Percentiles rank a stretch among this genome's conserved stretches.
Evolutionary conservation across 2,113 vertebrate species (phyloP).

Genomic region (human (Homo sapiens)): DNA sequence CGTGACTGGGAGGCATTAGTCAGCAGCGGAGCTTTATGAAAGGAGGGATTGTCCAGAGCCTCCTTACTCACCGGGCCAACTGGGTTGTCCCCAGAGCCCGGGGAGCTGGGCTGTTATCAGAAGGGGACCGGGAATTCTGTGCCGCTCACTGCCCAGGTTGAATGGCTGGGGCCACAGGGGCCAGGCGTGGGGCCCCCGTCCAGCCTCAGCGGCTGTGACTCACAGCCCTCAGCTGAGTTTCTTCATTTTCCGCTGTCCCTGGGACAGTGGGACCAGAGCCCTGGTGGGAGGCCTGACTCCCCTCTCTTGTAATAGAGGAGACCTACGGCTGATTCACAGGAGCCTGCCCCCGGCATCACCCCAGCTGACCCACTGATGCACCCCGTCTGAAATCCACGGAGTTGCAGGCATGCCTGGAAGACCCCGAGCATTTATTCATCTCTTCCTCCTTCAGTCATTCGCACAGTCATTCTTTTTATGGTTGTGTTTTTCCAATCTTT

Average conservation of each 20-base stretch:
- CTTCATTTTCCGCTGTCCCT: slow-evolving; percentile 54
- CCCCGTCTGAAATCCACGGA: not conserved
- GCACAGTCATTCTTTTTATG: not conserved
- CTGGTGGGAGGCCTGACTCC: not conserved
- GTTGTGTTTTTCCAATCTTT: not conserved
- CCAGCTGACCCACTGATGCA: not conserved
- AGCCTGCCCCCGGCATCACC: not conserved
- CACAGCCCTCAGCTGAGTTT: slow-evolving; percentile 53
- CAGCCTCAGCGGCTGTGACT: slow-evolving; percentile 55
- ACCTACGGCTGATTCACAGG: slow-evolving; percentile 5
- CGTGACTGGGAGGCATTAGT: slow-evolving; percentile 64
- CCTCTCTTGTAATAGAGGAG: not conserved
- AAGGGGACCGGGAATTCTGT: not conserved
- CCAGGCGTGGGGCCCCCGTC: not conserved
- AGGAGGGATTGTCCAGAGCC: slow-evolving; percentile 59
- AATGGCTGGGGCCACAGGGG: not conserved
- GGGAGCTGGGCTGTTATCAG: slow-evolving; percentile 43
- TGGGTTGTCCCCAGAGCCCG: slow-evolving; percentile 1
- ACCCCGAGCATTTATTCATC: not conserved
- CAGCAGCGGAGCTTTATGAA: slow-evolving; percentile 66
- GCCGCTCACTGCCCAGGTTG: slow-evolving; percentile 41
- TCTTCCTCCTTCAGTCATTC: not conserved
- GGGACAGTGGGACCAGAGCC: not conserved
- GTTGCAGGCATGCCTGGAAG: not conserved
- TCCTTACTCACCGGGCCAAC: slow-evolving; percentile 62